These are phyloP conservation scores for Halisarca cf. caerulea DNA, from an alignment of 37 sponge, comb jelly and placozoan genomes.

Conservation along the genomic window DNA sequence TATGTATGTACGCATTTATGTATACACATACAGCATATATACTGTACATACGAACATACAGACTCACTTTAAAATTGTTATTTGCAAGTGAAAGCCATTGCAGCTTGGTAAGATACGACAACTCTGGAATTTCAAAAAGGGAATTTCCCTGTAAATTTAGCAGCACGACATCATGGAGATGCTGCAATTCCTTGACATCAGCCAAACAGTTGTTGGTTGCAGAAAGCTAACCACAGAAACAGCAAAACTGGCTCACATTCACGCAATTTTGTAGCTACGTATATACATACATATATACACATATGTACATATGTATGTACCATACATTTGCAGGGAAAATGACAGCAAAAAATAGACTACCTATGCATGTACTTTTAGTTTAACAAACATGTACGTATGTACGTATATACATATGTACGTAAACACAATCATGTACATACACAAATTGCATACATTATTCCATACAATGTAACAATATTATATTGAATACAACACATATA, in stretches of 20 bases:
- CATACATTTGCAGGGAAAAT: no score
- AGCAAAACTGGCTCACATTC: no score
- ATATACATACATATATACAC: no score
- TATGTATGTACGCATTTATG: no score
- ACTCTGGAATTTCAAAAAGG: slow-evolving; percentile 51
- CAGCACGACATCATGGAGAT: slow-evolving; percentile 43
- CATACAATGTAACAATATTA: neutral
- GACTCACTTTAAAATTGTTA: slow-evolving; percentile 65
- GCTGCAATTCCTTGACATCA: slow-evolving; percentile 25
- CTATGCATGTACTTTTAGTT: no score
- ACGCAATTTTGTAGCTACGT: no score
- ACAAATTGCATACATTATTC: neutral
- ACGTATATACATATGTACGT: no score
- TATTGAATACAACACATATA: neutral
- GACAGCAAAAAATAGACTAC: no score
- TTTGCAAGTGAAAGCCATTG: slow-evolving; percentile 70
- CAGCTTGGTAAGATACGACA: slow-evolving; percentile 33
- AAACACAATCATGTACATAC: neutral
- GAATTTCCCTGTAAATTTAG: slow-evolving; percentile 69
- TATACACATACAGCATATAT: no score
- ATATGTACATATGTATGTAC: no score
- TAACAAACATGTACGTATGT: no score
- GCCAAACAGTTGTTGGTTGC: slow-evolving; percentile 52
- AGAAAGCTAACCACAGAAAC: slow-evolving; percentile 52
- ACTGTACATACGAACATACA: neutral